These are phyloP conservation scores for Heliconius nattereri DNA, from an alignment of 1,140 invertebrate species.

Conservation along the genomic window DNA sequence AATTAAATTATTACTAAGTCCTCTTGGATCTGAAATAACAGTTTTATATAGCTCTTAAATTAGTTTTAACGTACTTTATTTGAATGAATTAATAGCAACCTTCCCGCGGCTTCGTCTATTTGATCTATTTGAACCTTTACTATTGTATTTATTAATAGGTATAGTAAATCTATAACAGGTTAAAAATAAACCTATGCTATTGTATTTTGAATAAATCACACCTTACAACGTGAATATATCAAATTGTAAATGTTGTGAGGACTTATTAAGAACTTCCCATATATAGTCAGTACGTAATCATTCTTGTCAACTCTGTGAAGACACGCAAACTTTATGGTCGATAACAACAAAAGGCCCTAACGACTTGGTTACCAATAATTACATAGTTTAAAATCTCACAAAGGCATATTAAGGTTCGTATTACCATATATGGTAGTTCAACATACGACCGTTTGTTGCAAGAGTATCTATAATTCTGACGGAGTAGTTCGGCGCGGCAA, in stretches of 20 bases:
- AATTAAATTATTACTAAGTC: too few relatives aligned
- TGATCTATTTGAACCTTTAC: too few relatives aligned
- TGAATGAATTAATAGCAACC: too few relatives aligned
- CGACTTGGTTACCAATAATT: background rate
- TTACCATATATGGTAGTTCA: background rate
- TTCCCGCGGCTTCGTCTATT: too few relatives aligned
- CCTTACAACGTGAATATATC: background rate
- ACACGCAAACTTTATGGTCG: slow-evolving; percentile 44
- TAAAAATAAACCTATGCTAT: background rate
- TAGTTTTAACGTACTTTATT: too few relatives aligned
- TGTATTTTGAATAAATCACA: slow-evolving; percentile 2
- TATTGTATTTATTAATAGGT: too few relatives aligned
- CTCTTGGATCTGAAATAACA: too few relatives aligned
- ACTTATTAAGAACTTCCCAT: slow-evolving; percentile 72
- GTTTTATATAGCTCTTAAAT: too few relatives aligned
- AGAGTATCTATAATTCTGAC: slow-evolving; percentile 53
- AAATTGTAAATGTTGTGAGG: slow-evolving; percentile 66
- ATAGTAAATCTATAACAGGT: background rate
- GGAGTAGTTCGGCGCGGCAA: slow-evolving; percentile 56
- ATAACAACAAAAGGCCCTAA: slow-evolving; percentile 1
- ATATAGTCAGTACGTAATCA: slow-evolving; percentile 61
- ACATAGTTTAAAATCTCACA: background rate
- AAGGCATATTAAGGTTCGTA: background rate
- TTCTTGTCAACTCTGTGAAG: slow-evolving; percentile 62
- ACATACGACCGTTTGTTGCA: slow-evolving; percentile 5